A percentile compares a stretch with the other conserved stretches of the same genome.
Conservation (phyloP, 53 echinoderm and acorn worm species). For the Patiria pectinifera region DNA sequence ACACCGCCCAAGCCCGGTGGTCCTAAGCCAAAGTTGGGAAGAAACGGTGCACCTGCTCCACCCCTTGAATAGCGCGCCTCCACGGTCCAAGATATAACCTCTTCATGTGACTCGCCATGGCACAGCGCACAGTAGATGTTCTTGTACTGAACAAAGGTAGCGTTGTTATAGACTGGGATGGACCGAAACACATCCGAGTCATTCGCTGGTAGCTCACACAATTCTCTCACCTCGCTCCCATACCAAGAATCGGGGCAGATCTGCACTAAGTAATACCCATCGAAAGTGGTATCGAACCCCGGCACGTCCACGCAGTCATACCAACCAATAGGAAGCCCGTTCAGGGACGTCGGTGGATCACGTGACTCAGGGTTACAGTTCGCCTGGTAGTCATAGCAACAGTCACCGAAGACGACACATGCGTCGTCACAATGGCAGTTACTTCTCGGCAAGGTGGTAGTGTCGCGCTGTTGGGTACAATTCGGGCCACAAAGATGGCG, state of each 20-base stretch:
- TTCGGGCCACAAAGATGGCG: constrained; percentile 10
- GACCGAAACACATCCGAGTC: constrained; percentile 25
- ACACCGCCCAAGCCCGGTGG: not conserved
- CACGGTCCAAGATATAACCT: constrained; percentile 45
- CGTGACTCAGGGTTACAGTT: constrained; percentile 23
- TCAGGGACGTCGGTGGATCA: constrained; percentile 28
- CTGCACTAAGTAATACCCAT: constrained; percentile 35
- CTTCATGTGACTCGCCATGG: constrained; percentile 36
- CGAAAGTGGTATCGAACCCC: constrained; percentile 13
- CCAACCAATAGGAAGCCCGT: constrained; percentile 29
- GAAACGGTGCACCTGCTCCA: not conserved
- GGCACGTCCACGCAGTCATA: constrained; percentile 50
- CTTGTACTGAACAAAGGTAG: constrained; percentile 37
- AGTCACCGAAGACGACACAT: constrained; percentile 51
- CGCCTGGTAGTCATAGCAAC: constrained; percentile 55
- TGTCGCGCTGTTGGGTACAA: constrained; percentile 15
- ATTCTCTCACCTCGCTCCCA: not conserved
- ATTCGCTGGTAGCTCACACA: constrained; percentile 19
- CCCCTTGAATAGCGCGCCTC: not conserved
- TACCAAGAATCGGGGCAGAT: constrained; percentile 45
- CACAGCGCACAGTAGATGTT: constrained; percentile 68
- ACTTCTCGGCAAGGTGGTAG: not conserved
- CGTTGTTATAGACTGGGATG: constrained; percentile 42
- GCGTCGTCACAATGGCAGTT: constrained; percentile 50
- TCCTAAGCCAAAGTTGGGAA: not conserved